These are phyloP conservation scores for Felis chaus DNA, from an alignment of 2,113 vertebrate genomes.

Conservation along the genomic window DNA sequence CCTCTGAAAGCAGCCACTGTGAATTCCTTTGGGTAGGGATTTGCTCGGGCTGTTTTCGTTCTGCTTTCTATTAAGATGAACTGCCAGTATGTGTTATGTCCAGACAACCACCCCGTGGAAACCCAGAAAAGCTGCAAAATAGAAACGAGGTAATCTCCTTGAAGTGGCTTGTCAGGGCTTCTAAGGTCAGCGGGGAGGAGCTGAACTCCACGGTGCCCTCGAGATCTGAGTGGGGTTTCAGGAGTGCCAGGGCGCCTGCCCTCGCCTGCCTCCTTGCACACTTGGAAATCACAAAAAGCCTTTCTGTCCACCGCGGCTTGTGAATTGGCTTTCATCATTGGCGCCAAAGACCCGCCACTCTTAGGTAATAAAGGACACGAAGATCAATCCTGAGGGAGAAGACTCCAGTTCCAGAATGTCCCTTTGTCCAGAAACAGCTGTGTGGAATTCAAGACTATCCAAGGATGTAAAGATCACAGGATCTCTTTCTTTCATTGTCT, in stretches of 20 bases:
- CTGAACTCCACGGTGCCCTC: neutral
- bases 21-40: neutral
- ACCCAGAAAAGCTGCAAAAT: constrained; percentile 68
- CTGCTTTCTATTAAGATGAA: constrained; percentile 68
- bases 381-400: constrained; percentile 77
- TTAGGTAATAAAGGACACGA: constrained; percentile 66
- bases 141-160: constrained; percentile 64
- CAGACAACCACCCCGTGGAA: constrained; percentile 66
- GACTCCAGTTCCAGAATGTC: constrained; percentile 78
- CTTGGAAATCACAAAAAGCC: constrained; percentile 66
- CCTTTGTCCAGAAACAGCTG: constrained; percentile 78
- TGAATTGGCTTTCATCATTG: constrained; percentile 73
- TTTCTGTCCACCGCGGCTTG: constrained; percentile 55
- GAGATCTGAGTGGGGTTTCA: constrained; percentile 61
- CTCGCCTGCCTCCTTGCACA: constrained; percentile 18
- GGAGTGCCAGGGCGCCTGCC: constrained; percentile 47
- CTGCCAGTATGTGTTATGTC: constrained; percentile 80
- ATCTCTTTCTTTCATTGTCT: constrained; percentile 76
- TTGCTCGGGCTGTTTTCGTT: constrained; percentile 57
- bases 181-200: constrained; percentile 57
- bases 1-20: neutral
- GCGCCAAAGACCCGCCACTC: constrained; percentile 67
- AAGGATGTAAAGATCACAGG: constrained; percentile 78
- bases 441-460: constrained; percentile 78
- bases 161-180: constrained; percentile 59